Conservation (phyloP, 2,888 invertebrate species). For the Hydroisotoma schaefferi region DNA sequence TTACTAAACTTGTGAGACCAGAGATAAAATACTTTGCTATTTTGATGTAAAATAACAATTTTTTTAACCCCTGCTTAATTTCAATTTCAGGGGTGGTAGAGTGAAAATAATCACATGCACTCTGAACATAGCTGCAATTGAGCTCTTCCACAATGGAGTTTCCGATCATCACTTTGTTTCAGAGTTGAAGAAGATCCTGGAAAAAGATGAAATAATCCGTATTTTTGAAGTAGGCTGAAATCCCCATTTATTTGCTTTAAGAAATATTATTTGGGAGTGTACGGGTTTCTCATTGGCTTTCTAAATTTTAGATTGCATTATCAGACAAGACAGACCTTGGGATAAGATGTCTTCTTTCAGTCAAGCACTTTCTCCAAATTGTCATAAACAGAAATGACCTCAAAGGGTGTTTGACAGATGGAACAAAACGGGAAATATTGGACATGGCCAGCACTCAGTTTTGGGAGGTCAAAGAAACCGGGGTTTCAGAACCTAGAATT, state of each 20-base stretch:
- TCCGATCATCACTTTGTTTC: constrained; percentile 27
- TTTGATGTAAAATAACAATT: not conserved
- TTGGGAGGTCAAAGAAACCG: constrained; percentile 20
- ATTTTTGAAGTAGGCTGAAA: constrained; percentile 25
- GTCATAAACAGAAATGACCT: constrained; percentile 26
- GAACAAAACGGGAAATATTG: constrained; percentile 5
- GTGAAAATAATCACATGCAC: constrained; percentile 38
- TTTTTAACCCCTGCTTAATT: not conserved
- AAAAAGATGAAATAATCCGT: constrained; percentile 12
- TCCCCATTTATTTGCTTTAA: not conserved
- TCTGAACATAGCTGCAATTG: constrained; percentile 41
- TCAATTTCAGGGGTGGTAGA: constrained; percentile 25
- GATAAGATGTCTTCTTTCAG: constrained; percentile 21
- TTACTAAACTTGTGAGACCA: constrained; percentile 18
- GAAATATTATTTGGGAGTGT: not conserved
- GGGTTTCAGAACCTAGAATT: constrained; percentile 12
- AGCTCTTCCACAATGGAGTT: constrained; percentile 31
- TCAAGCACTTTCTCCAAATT: constrained; percentile 34
- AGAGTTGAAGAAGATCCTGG: constrained; percentile 28
- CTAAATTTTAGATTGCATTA: constrained; percentile 9
- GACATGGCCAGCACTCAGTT: constrained; percentile 12
- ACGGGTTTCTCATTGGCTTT: not conserved
- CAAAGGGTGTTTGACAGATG: not conserved
- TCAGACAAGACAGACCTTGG: not conserved
- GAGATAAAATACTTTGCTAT: too few relatives aligned